A percentile compares a stretch with the other conserved stretches of the same genome.
These are phyloP conservation scores for Drosophila kanekoi DNA, from an alignment of 2,888 invertebrate species.

Conservation along the genomic window DNA sequence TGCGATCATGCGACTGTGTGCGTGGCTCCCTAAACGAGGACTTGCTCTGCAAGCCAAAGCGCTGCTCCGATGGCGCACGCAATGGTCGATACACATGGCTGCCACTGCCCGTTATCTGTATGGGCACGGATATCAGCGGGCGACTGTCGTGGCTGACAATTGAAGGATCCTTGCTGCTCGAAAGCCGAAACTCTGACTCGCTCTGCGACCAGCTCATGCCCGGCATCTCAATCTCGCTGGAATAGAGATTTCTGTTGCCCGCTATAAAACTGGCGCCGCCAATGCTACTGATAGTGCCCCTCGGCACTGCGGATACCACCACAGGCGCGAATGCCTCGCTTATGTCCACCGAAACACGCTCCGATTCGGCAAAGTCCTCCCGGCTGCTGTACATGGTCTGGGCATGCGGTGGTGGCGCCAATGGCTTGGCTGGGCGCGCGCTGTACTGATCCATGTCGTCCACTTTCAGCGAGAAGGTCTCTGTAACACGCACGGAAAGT, in stretches of 20 bases:
- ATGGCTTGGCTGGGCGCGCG: slow-evolving; percentile 66
- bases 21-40: slow-evolving; percentile 79
- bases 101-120: slow-evolving; percentile 67
- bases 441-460: slow-evolving; percentile 85
- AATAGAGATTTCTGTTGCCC: slow-evolving; percentile 77
- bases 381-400: slow-evolving; percentile 78
- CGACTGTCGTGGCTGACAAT: slow-evolving; percentile 60
- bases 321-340: slow-evolving; percentile 81
- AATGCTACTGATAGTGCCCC: slow-evolving; percentile 56
- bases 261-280: slow-evolving; percentile 72
- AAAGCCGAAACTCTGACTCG: slow-evolving; percentile 58
- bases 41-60: slow-evolving; percentile 68
- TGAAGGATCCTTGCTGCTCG: slow-evolving; percentile 65
- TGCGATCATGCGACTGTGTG: slow-evolving; percentile 84
- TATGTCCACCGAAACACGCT: slow-evolving; percentile 64
- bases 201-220: slow-evolving; percentile 46
- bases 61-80: slow-evolving; percentile 81
- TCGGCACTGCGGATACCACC: slow-evolving; percentile 64
- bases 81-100: slow-evolving; percentile 50
- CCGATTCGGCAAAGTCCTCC: slow-evolving; percentile 76
- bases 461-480: slow-evolving; percentile 84
- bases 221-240: slow-evolving; percentile 76
- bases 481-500: slow-evolving; percentile 80
- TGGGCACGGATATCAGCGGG: slow-evolving; percentile 77
- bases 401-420: slow-evolving; percentile 59